Conservation (phyloP, 2,797 vertebrate genomes). For the Coracias cyanogaster region DNA sequence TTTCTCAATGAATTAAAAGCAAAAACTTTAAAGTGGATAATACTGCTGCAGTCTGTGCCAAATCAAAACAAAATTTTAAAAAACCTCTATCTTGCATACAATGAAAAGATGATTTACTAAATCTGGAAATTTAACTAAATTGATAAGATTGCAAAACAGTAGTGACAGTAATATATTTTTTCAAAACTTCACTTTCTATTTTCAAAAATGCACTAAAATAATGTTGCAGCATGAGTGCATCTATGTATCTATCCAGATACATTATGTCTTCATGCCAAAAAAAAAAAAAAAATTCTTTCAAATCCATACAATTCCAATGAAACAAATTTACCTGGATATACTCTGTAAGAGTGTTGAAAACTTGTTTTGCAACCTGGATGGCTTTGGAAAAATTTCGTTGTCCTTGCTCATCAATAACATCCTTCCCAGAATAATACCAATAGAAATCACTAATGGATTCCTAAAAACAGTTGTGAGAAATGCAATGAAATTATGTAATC, state of each 20-base stretch:
- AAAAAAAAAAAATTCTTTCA: neutral
- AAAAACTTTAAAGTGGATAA: neutral
- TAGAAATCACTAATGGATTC: constrained; percentile 98
- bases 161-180: neutral
- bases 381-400: constrained; percentile 98
- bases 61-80: neutral
- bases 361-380: constrained; percentile 96
- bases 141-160: neutral
- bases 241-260: neutral
- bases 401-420: constrained; percentile 95
- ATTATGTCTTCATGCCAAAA: neutral
- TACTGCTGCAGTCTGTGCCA: neutral
- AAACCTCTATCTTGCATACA: neutral
- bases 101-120: neutral
- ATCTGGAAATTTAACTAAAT: neutral
- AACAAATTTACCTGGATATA: constrained; percentile 90
- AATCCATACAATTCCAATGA: neutral
- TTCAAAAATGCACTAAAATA: neutral
- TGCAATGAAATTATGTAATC: neutral
- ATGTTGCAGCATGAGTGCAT: neutral
- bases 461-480: constrained; percentile 71
- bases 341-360: constrained; percentile 96
- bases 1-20: neutral
- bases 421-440: constrained; percentile 98
- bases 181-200: neutral